Evolutionary conservation across 2,113 vertebrate genomes (phyloP), one percentile per base, ranked within the genome.

Genomic region (Malurus alboscapulatus): DNA sequence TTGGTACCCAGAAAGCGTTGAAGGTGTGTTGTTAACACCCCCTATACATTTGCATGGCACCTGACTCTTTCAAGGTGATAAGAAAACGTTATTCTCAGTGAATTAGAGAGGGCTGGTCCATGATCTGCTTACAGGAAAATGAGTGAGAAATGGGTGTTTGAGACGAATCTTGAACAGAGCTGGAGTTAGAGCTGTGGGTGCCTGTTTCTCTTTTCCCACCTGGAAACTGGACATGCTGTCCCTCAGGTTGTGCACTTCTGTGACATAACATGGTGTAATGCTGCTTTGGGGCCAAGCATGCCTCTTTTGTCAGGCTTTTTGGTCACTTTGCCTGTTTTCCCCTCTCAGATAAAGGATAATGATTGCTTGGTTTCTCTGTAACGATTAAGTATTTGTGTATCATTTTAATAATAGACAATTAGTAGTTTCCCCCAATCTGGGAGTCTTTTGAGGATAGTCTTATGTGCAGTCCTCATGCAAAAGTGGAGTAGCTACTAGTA

Each of bases 191-290:
- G 50, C 14, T 2, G 0, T 48, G 29, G 44, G 9, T 65, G 14
- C 22, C 47, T 3, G 0, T 55, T 67, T 78, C 34, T 54, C 17
- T 48, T 48, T 27, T 83, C 13, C 45, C 32, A 2, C 42, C 51
- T 19, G 11, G 76, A 50, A 79, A 30, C 32, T 45, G 59, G 73
- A 75, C 1, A 0, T 36, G 17, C 27, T 57, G 20, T 42, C 47
- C 16, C 21, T 72, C 1, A 1, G 26, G 22, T 3, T n/a, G 42
- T 29, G 36, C 25, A 17, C 0, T 0, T 81, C 21, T 14, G 27
- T 40, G 50, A 32, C 14, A 9, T 38, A 22, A 47, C 2, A 5
- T 29, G 44, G 21, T 71, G 6, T 34, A 51, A 48, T 38, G 51
- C 24, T 87, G n/a, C 21, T 88, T 16, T 77, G 30, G 48, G 65